phyloP scores from a whole-genome alignment of 2,888 invertebrate species.

The Toxonevra muliebris region DNA sequence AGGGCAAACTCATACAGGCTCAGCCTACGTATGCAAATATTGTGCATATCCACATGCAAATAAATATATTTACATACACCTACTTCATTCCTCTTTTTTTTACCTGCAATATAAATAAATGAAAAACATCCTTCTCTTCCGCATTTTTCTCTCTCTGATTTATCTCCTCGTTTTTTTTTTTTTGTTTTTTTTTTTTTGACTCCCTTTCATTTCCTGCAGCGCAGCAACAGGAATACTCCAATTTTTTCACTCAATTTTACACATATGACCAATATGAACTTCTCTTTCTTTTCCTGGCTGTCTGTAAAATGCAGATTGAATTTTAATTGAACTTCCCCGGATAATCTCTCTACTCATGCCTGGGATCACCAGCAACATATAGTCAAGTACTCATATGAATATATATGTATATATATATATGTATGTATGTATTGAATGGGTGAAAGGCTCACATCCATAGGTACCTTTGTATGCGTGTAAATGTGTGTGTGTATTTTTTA shows the following conservation, averaged over 20 bases:
- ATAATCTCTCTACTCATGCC: conserved; percentile 43
- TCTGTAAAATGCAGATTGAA: conserved; percentile 36
- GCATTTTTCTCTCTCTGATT: neutral
- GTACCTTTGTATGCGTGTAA: too few relatives aligned
- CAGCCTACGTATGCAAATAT: neutral
- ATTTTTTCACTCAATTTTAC: neutral
- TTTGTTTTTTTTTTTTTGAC: too few relatives aligned
- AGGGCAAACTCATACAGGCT: conserved; percentile 11
- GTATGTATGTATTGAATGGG: neutral
- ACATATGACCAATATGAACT: neutral
- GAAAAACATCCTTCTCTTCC: neutral
- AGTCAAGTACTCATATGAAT: neutral
- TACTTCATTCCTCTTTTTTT: neutral
- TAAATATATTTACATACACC: conserved; percentile 2
- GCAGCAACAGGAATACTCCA: too few relatives aligned
- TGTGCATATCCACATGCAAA: neutral
- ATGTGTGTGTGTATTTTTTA: neutral
- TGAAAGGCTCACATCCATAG: too few relatives aligned
- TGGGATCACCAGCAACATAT: conserved; percentile 19
- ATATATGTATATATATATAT: neutral
- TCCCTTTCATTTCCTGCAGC: neutral
- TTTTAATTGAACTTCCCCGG: conserved; percentile 47
- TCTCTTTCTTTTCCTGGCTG: neutral
- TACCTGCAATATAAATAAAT: conserved; percentile 9
- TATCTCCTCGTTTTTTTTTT: neutral